Evolutionary conservation across 2,113 vertebrate genomes (phyloP), one percentile per base, ranked within the genome.

Genomic region (Tympanuchus pallidicinctus): DNA sequence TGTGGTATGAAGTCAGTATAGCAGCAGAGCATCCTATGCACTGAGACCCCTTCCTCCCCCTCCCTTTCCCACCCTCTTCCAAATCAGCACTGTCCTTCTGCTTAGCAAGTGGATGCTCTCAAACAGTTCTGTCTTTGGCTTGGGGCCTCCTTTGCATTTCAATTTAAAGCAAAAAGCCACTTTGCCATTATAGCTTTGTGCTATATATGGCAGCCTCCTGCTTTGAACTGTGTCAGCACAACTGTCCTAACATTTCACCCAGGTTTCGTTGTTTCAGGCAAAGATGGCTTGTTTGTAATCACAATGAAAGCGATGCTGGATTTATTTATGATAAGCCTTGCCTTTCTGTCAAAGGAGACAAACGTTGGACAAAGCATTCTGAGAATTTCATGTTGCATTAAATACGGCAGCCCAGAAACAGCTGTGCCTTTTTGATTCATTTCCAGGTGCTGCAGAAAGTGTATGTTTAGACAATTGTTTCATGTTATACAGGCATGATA

Each of bases 1-100:
- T 96, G 91, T 96, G 94, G 94, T 97, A 97, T 96, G 93, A 95
- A 96, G 94, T 95, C 96, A 97, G 93, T 97, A 93, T 94, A 96
- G 96, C 91, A 96, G 95, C 94, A 95, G 95, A 96, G 95, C 94
- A 96, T 95, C 95, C 91, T 96, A 73, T 66, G 89, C 95, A 96
- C 87, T 95, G 89, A 96, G 94, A 92, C 67, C 64, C 83, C 85
- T 75, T 86, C 79, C 88, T 88, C 77, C 75, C 87, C 79, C 72
- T 80, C 80, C 82, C 93, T 76, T 61, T 71, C 91, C 86, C 92
- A 32, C 43, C 81, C 81, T 81, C 64, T 91, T 78, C 95, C 91
- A 78, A 94, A 94, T 81, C 79, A 63, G 87, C 95, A 75, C 94
- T 94, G 84, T 93, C 94, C 90, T 93, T 95, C 94, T 91, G 91